Evolutionary conservation across 2,113 vertebrate species (phyloP).

Genomic region (Garra rufa): DNA sequence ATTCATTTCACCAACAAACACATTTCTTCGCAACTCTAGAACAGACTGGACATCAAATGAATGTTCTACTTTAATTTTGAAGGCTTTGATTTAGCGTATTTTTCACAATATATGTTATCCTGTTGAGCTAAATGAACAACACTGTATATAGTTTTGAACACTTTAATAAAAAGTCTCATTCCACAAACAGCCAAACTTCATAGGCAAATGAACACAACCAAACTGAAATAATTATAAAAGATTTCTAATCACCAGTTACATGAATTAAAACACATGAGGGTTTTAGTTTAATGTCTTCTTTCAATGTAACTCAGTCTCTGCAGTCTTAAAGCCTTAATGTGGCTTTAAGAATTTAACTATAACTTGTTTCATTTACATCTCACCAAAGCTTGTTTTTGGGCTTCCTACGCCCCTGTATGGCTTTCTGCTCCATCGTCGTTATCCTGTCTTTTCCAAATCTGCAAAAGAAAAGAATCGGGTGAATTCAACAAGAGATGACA

Average conservation of each 20-base stretch:
- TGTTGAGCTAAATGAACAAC: neutral
- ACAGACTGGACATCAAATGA: too few species aligned
- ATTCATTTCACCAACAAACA: neutral
- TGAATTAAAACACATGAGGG: neutral
- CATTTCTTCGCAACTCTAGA: too few species aligned
- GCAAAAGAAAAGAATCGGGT: slow-evolving; percentile 14
- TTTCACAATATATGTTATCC: neutral
- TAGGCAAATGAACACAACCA: neutral
- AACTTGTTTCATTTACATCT: neutral
- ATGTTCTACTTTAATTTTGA: neutral
- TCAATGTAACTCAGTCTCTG: neutral
- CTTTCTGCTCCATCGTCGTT: slow-evolving; percentile 75
- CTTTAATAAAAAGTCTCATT: slow-evolving; percentile 13
- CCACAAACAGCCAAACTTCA: neutral
- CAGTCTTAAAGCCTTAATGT: neutral
- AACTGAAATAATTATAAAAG: neutral
- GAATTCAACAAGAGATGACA: neutral
- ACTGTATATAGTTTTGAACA: neutral
- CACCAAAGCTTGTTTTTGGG: neutral
- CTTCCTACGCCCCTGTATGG: slow-evolving; percentile 82
- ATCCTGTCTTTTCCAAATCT: slow-evolving; percentile 95
- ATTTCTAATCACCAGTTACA: neutral
- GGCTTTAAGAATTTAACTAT: too few species aligned
- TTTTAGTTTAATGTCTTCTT: neutral
- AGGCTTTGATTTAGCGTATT: neutral